These are phyloP conservation scores for Apocrypta bakeri DNA, from an alignment of 1,140 invertebrate species.

Conservation along the genomic window DNA sequence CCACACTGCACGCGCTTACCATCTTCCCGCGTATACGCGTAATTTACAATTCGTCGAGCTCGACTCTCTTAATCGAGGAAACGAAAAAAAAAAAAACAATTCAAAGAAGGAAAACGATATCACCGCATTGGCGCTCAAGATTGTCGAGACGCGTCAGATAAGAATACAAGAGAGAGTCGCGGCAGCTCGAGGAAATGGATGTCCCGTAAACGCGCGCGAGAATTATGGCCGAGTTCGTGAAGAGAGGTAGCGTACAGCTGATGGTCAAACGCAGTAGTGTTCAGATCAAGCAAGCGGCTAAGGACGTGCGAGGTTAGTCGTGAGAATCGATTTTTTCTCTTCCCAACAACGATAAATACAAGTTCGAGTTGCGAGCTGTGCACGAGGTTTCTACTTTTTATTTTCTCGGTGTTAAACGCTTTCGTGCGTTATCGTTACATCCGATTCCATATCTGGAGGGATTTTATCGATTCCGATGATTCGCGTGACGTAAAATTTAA, in stretches of 20 bases:
- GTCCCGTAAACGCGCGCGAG: background rate
- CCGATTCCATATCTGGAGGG: too few relatives aligned
- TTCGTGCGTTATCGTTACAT: too few relatives aligned
- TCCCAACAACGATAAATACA: too few relatives aligned
- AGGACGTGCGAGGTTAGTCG: conserved; percentile 74
- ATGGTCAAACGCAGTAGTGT: conserved; percentile 73
- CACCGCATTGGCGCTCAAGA: conserved; percentile 34
- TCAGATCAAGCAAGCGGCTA: conserved; percentile 74
- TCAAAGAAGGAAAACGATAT: conserved; percentile 53
- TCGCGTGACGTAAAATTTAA: too few relatives aligned
- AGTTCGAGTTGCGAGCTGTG: too few relatives aligned
- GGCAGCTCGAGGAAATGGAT: conserved; percentile 23
- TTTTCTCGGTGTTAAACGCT: too few relatives aligned
- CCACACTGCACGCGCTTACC: conserved; percentile 30
- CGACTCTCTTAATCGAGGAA: too few relatives aligned
- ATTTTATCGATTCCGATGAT: too few relatives aligned
- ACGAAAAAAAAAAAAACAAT: background rate
- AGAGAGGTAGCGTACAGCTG: conserved; percentile 67
- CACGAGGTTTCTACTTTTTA: too few relatives aligned
- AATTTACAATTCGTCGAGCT: conserved; percentile 29
- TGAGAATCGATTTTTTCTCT: background rate
- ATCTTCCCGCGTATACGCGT: conserved; percentile 52
- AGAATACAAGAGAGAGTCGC: conserved; percentile 12
- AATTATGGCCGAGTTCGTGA: conserved; percentile 69
- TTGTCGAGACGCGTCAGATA: conserved; percentile 52